phyloP scores from a whole-genome alignment of 1,140 invertebrate genomes.

The Marisa cornuarietis region DNA sequence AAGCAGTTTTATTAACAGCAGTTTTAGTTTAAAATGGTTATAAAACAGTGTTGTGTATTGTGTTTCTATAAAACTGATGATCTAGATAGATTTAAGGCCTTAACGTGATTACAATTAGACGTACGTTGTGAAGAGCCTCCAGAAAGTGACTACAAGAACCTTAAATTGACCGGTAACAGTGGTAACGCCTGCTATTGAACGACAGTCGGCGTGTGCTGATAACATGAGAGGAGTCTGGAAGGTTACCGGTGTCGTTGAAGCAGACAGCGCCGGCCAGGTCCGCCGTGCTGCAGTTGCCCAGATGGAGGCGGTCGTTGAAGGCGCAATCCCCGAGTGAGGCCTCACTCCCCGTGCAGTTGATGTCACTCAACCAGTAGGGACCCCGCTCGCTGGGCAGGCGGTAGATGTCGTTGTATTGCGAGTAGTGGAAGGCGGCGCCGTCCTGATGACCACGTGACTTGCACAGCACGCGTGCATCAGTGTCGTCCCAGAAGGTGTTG shows the following conservation, averaged over 20 bases:
- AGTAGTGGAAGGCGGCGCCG: slow-evolving; percentile 47
- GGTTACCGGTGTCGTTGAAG: slow-evolving; percentile 48
- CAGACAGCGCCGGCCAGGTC: slow-evolving; percentile 53
- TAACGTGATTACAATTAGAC: too few species aligned
- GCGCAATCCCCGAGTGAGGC: slow-evolving; percentile 36
- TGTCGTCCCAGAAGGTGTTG: slow-evolving; percentile 50
- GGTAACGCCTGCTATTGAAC: too few species aligned
- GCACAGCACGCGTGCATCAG: slow-evolving; percentile 49
- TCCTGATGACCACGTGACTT: slow-evolving; percentile 29
- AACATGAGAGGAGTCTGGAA: too few species aligned
- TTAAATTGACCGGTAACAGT: too few species aligned
- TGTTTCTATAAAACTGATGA: too few species aligned
- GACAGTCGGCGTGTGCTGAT: too few species aligned
- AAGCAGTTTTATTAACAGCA: too few species aligned
- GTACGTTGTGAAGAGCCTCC: too few species aligned
- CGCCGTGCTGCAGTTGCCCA: slow-evolving; percentile 47
- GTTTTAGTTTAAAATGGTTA: too few species aligned
- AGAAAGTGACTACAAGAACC: too few species aligned
- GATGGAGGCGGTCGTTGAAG: slow-evolving; percentile 37
- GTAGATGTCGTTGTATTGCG: background rate
- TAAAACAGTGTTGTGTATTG: too few species aligned
- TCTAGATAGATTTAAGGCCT: too few species aligned
- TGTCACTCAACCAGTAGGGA: slow-evolving; percentile 53
- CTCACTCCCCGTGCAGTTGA: slow-evolving; percentile 54
- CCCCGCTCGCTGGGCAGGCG: slow-evolving; percentile 23